These are phyloP conservation scores for Hapalemur alaotrensis DNA, from an alignment of 2,797 vertebrate genomes.

Conservation along the genomic window DNA sequence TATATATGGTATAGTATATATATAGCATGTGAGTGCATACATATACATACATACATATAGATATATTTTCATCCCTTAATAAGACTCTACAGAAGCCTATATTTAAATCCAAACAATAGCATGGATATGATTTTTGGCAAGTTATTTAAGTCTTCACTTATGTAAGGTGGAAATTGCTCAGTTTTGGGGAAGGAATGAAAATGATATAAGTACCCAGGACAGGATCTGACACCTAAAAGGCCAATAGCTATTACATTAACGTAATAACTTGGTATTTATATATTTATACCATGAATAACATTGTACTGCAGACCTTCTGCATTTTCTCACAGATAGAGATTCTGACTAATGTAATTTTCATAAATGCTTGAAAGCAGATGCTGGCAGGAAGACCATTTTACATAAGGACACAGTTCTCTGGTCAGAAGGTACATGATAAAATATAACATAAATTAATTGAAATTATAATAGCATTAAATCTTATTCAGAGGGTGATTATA, in stretches of 20 bases:
- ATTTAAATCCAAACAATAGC: background rate
- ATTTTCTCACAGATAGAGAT: conserved; percentile 22
- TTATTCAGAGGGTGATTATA: background rate
- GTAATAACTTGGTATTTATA: background rate
- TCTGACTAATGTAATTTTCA: background rate
- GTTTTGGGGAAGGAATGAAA: background rate
- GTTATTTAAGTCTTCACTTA: background rate
- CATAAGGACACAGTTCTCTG: background rate
- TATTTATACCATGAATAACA: background rate
- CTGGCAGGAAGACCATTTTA: background rate
- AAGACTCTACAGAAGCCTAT: background rate
- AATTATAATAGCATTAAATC: background rate
- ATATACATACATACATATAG: background rate
- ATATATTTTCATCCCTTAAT: background rate
- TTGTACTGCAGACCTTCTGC: background rate
- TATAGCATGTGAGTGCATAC: too few species aligned
- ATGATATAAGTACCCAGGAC: background rate
- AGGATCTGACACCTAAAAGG: background rate
- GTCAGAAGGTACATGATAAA: background rate
- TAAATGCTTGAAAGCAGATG: background rate
- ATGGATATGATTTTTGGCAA: background rate
- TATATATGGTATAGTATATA: background rate
- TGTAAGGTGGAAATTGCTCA: background rate
- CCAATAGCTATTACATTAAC: background rate
- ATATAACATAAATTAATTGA: background rate